Conservation (phyloP, 2,113 vertebrate genomes). For the Stegostoma tigrinum region DNA sequence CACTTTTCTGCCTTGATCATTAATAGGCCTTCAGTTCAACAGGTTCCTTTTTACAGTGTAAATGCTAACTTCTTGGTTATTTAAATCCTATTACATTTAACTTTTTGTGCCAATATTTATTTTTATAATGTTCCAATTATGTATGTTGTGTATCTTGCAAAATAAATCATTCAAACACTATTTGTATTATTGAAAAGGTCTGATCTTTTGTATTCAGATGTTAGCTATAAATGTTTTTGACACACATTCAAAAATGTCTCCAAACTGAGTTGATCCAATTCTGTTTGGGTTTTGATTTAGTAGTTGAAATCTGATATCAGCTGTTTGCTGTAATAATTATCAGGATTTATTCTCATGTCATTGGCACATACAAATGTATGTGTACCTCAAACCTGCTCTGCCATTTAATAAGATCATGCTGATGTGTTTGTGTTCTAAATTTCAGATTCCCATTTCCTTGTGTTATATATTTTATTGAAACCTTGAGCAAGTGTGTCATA, state of each 20-base stretch:
- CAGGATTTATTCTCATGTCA: background rate
- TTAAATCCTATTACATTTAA: conserved; percentile 46
- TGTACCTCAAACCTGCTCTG: too few species aligned
- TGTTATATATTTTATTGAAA: too few species aligned
- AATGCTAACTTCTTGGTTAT: conserved; percentile 16
- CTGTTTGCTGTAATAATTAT: background rate
- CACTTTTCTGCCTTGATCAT: background rate
- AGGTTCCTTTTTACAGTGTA: background rate
- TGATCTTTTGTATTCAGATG: background rate
- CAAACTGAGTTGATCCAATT: background rate
- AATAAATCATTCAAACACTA: conserved; percentile 56
- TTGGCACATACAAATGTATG: background rate
- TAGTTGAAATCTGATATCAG: background rate
- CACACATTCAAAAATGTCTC: background rate
- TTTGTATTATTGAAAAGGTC: background rate
- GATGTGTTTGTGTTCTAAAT: too few species aligned
- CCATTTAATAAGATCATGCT: too few species aligned
- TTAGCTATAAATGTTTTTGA: background rate
- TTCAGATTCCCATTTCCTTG: too few species aligned
- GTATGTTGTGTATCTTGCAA: conserved; percentile 42
- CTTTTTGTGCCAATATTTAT: conserved; percentile 41
- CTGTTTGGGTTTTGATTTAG: background rate
- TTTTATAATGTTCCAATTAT: conserved; percentile 36
- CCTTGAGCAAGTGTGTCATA: too few species aligned
- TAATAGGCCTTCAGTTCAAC: background rate